Conservation (phyloP, 2,888 invertebrate genomes). For the Sceliomorpha sp. region DNA sequence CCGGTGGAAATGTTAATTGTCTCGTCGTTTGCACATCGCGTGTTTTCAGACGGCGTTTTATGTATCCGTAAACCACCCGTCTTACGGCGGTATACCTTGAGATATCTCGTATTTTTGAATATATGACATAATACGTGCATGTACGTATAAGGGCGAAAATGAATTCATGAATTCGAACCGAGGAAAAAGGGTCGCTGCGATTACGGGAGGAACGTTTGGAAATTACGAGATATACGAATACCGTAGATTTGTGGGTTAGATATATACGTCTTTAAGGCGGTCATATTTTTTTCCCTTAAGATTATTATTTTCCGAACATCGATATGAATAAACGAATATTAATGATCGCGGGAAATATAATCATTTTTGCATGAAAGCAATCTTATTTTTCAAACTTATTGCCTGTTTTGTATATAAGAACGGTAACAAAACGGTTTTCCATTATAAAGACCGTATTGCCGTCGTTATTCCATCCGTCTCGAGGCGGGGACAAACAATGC, state of each 20-base stretch:
- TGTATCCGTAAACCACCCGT: conserved; percentile 42
- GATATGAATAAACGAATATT: too few species aligned
- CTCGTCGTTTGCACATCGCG: conserved; percentile 54
- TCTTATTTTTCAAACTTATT: too few species aligned
- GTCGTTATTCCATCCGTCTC: too few species aligned
- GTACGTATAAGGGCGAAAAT: conserved; percentile 15
- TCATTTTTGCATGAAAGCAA: too few species aligned
- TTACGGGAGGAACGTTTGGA: conserved; percentile 38
- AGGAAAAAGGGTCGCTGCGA: conserved; percentile 33
- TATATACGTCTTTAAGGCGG: conserved; percentile 14
- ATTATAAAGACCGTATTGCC: too few species aligned
- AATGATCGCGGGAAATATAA: too few species aligned
- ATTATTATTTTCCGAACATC: too few species aligned
- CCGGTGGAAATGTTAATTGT: conserved; percentile 59
- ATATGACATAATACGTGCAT: conserved; percentile 34
- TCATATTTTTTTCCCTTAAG: too few species aligned
- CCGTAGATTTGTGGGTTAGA: conserved; percentile 19
- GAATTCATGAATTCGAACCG: conserved; percentile 41
- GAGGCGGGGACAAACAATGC: too few species aligned
- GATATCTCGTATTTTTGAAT: conserved; percentile 18
- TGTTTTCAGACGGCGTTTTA: conserved; percentile 45
- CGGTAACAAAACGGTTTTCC: too few species aligned
- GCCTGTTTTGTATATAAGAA: too few species aligned
- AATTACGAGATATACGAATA: too few species aligned
- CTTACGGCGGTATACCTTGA: conserved; percentile 29